Base-by-base conservation (phyloP, 2,888 invertebrate species). In the Zygaena filipendulae region DNA sequence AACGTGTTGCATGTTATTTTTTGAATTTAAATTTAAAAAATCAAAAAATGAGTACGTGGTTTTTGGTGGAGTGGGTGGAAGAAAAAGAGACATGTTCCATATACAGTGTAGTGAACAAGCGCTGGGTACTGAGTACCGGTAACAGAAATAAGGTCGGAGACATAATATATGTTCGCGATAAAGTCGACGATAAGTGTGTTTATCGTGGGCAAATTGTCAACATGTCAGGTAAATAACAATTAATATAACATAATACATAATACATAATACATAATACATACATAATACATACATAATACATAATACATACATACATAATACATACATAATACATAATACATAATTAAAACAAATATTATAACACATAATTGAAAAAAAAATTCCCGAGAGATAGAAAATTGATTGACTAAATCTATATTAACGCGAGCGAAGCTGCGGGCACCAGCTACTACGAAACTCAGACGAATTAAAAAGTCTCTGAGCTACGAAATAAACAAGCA, bases 51-150 rank as follows among this genome's bases (percentile, higher is more conserved):
- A n/a, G n/a, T n/a, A n/a, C n/a, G 21, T 71, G 70, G 70, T 36
- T 68, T 4, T 48, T 71, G n/a, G 59, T 70, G 2, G 64, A 69
- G 39, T 70, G 63, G 63, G 42, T 59, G 18, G 60, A 66, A 5
- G 57, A 62, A 13, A 44, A 38, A 2, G 49, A 55, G 21, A 35
- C 57, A 7, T 59, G 59, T 24, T 52, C 67, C 4, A 42, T 46
- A 10, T 70, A 69, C 37, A 54, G 51, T 23, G 49, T 68, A 2
- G 55, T 68, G 3, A 54, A 54, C n/a, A n/a, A n/a, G n/a, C 34
- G 34, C 49, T 5, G 48, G 58, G 22, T 47, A 3, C 27, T 49
- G 28, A 37, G 46, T 1, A 51, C 47, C 8, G 41, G 41, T 23
- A 49, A 54, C 22, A 42, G 32, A 3, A 55, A 60, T 11, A 42